Evolutionary conservation across 2,797 vertebrate species (phyloP).

Genomic region (Adrianichthys oophorus): DNA sequence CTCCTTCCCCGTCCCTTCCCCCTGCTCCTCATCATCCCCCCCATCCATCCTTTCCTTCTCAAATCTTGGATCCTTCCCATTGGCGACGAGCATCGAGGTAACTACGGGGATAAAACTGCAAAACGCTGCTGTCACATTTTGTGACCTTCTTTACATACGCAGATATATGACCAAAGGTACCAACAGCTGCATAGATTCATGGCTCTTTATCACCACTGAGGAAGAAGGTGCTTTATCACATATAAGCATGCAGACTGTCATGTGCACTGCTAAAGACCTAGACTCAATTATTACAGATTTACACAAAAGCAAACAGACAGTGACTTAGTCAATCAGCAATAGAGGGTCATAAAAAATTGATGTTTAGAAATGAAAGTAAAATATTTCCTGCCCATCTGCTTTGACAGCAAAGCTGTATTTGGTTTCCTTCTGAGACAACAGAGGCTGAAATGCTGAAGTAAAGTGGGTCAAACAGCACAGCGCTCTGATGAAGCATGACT

Average conservation of each 20-base stretch:
- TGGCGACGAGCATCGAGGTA: constrained; percentile 24
- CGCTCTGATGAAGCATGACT: constrained; percentile 70
- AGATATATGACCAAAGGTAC: constrained; percentile 24
- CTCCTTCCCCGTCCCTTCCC: constrained; percentile 44
- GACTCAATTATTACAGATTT: constrained; percentile 2
- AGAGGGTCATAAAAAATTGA: constrained; percentile 20
- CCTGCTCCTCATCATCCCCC: constrained; percentile 58
- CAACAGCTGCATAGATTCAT: constrained; percentile 36
- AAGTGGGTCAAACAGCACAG: constrained; percentile 71
- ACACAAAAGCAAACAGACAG: background rate
- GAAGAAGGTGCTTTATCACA: constrained; percentile 26
- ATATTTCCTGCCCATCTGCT: constrained; percentile 12
- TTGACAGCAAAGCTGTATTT: constrained; percentile 29
- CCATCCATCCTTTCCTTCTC: constrained; percentile 46
- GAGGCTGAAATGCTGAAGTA: constrained; percentile 50
- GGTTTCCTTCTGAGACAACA: constrained; percentile 41
- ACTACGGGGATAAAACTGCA: constrained; percentile 42
- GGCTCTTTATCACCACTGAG: constrained; percentile 16
- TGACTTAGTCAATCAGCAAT: constrained; percentile 9
- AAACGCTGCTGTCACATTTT: constrained; percentile 40
- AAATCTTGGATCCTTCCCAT: constrained; percentile 40
- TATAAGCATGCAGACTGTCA: constrained; percentile 4
- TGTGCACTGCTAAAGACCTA: constrained; percentile 2
- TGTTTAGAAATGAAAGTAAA: constrained; percentile 14
- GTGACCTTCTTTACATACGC: constrained; percentile 29